A percentile compares a stretch with the other conserved stretches of the same genome.
Evolutionary conservation across 2,888 invertebrate species (phyloP).

Genomic region (Harmothoe impar): DNA sequence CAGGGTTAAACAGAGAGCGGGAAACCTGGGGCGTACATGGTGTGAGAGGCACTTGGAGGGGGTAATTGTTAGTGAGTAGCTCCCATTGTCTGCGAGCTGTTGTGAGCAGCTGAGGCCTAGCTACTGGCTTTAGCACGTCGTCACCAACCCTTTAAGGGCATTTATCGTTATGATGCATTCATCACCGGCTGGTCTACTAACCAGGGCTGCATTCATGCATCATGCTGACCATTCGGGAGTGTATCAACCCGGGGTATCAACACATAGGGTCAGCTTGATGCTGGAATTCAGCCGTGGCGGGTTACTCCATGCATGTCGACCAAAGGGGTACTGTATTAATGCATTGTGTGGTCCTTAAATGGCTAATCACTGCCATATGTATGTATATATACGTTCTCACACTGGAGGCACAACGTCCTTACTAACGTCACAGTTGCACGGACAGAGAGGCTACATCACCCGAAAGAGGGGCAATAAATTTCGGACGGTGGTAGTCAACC

Average conservation of each 20-base stretch:
- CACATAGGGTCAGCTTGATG: no score
- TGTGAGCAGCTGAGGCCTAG: neutral
- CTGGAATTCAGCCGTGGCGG: no score
- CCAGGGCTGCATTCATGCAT: no score
- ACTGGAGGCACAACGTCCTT: neutral
- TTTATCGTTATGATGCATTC: no score
- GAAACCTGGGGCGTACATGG: neutral
- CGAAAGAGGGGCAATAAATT: neutral
- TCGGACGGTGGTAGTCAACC: neutral
- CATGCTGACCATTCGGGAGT: no score
- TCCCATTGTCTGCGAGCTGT: neutral
- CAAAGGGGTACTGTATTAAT: no score
- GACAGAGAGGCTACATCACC: neutral
- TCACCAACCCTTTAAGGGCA: no score
- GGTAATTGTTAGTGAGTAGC: neutral
- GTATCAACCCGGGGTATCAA: no score
- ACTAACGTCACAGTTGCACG: neutral
- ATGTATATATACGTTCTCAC: neutral
- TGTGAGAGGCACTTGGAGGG: slow-evolving; percentile 4
- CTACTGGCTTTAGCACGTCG: neutral
- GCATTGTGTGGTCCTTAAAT: no score
- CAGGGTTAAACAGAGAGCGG: no score
- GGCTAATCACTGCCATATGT: slow-evolving; percentile 9
- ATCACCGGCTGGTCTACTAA: no score
- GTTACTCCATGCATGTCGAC: no score